Base-by-base conservation (phyloP, 2,888 invertebrate genomes). In the Nomada flava region DNA sequence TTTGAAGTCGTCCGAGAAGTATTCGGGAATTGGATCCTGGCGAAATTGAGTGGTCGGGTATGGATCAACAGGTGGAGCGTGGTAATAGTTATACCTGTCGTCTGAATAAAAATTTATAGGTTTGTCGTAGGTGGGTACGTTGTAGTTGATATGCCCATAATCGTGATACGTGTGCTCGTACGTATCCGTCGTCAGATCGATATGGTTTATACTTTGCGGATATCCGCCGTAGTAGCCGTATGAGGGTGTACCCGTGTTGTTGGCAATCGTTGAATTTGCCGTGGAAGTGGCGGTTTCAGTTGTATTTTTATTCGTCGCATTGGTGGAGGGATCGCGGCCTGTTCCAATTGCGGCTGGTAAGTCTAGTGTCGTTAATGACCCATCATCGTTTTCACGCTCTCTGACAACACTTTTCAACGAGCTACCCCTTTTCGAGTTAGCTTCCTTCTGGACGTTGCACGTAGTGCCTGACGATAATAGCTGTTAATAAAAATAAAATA, bases 161-260 rank as follows among this genome's bases (percentile, higher is more conserved):
- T 76, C 78, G 3, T 68, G 78, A 55, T 84, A 83, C 10, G 53
- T 63, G 26, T 63, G 63, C 1, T 72, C 44, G 50, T 71, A 72
- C 11, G 71, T 5, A 15, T 77, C 74, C 10, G 91, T 90, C 2
- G 92, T 92, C 3, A 92, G 78, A 3, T 87, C 87, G 1, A 92
- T 13, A 29, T 91, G 78, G 0, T 86, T 82, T 26, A 93, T 69
- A 11, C 89, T 79, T 72, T 93, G 93, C 0, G 92, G 89, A 83
- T 86, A 79, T 42, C 93, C 93, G 5, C 89, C 90, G 55, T 92
- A 92, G 63, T 93, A 93, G 7, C 91, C 92, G 47, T 79, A 44
- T 64, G 84, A 79, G 0, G 75, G 42, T 0, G 86, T 67, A 71
- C 74, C 74, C 1, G 26, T 67, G 69, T 86, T 85, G 55, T 76